Percentiles rank a stretch among this genome's conserved stretches.
phyloP scores from a whole-genome alignment of 2,888 invertebrate species.

The Beris chalybata region DNA sequence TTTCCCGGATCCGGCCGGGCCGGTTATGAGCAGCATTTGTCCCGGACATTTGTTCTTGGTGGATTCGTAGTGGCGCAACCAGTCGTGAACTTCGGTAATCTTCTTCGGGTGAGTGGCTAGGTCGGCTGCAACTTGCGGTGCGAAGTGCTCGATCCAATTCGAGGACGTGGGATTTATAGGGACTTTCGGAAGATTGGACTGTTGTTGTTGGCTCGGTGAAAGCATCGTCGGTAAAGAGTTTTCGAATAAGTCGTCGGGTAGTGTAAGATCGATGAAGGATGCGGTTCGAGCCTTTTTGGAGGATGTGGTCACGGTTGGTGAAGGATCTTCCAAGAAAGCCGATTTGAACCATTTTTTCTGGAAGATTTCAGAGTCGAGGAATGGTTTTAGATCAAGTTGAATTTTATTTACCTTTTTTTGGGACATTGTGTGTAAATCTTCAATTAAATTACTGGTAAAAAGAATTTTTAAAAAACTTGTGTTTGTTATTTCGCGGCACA shows the following conservation, averaged over 20 bases:
- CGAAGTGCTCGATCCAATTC: constrained; percentile 66
- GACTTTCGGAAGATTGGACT: neutral
- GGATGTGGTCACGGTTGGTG: neutral
- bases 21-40: constrained; percentile 71
- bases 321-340: constrained; percentile 2
- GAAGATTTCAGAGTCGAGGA: neutral
- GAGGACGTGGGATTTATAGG: constrained; percentile 8
- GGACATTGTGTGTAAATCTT: constrained; percentile 1
- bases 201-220: no score
- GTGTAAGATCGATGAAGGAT: constrained; percentile 16
- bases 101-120: constrained; percentile 77
- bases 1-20: constrained; percentile 85
- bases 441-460: neutral
- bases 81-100: constrained; percentile 69
- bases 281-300: neutral
- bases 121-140: constrained; percentile 63
- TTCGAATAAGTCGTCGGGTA: neutral
- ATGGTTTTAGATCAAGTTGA: neutral
- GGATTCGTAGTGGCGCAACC: constrained; percentile 59
- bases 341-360: constrained; percentile 28
- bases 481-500: constrained; percentile 1
- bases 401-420: constrained; percentile 1
- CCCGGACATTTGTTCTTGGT: constrained; percentile 48
- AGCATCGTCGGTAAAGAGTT: no score
- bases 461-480: neutral